Percentiles rank a stretch among this genome's conserved stretches.
Evolutionary conservation across 2,888 invertebrate species (phyloP).

Genomic region (Dioctria linearis): DNA sequence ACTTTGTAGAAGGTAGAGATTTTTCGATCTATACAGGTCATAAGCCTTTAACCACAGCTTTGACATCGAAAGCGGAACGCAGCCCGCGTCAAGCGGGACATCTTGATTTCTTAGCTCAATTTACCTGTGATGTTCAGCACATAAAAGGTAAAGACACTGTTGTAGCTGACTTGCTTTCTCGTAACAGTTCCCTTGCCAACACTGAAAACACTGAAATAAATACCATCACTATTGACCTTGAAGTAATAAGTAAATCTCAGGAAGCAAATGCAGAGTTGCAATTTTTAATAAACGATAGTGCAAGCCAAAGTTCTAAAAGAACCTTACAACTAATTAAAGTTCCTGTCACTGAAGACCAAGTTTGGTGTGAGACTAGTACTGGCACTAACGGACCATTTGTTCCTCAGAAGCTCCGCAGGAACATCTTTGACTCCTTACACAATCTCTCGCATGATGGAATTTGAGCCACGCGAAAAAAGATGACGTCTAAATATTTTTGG

Average conservation of each 20-base stretch:
- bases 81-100: no score
- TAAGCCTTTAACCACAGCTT: no score
- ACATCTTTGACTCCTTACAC: no score
- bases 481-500: slow-evolving; percentile 47
- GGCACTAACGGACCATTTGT: neutral
- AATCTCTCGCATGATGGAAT: neutral
- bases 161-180: no score
- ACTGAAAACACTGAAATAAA: neutral
- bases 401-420: neutral
- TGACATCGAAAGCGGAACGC: no score
- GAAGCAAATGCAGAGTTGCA: neutral
- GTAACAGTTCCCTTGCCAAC: no score
- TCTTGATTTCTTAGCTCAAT: no score
- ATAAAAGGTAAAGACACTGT: no score
- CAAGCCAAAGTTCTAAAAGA: neutral
- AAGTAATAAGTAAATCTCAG: neutral
- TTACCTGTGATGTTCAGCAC: no score
- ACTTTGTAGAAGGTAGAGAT: no score
- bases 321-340: neutral
- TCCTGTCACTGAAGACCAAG: neutral
- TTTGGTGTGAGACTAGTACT: neutral
- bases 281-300: neutral
- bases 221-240: neutral
- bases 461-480: neutral
- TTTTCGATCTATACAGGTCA: no score